Conservation (phyloP, 2,113 vertebrate species). For the Saccopteryx bilineata region DNA sequence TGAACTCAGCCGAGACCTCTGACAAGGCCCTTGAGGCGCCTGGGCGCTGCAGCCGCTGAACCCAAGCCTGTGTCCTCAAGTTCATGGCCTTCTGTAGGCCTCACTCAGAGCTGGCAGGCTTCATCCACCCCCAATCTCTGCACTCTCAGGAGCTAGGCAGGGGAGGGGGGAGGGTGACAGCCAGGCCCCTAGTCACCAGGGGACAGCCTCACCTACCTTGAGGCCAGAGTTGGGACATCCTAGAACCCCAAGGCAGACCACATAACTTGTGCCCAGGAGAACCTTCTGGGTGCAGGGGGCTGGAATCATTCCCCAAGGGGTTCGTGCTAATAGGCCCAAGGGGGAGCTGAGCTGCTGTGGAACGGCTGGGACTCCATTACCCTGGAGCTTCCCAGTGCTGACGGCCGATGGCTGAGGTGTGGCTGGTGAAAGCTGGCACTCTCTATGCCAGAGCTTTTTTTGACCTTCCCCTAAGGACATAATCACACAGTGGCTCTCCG, state of each 20-base stretch:
- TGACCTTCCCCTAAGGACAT: slow-evolving; percentile 78
- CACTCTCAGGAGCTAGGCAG: background rate
- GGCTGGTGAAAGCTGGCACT: slow-evolving; percentile 71
- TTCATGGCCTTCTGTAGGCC: background rate
- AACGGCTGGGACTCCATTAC: background rate
- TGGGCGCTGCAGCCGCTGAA: background rate
- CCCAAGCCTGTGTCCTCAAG: background rate
- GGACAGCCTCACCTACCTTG: background rate
- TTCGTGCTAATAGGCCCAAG: background rate
- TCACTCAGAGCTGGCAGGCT: background rate
- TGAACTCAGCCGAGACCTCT: background rate
- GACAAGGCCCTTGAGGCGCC: background rate
- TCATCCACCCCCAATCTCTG: background rate
- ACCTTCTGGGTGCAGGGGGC: background rate
- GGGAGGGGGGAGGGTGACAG: background rate
- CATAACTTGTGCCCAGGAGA: background rate
- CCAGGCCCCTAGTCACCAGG: background rate
- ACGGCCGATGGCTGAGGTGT: slow-evolving; percentile 31
- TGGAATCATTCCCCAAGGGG: background rate
- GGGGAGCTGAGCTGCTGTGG: background rate
- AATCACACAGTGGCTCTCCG: slow-evolving; percentile 76
- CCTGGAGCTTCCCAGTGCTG: slow-evolving; percentile 44
- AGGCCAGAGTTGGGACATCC: background rate
- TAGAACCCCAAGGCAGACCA: background rate
- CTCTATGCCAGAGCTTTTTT: slow-evolving; percentile 78